These are phyloP conservation scores for Aphrocallistes beatrix DNA, from an alignment of 37 sponge, comb jelly and placozoan genomes.

Conservation along the genomic window DNA sequence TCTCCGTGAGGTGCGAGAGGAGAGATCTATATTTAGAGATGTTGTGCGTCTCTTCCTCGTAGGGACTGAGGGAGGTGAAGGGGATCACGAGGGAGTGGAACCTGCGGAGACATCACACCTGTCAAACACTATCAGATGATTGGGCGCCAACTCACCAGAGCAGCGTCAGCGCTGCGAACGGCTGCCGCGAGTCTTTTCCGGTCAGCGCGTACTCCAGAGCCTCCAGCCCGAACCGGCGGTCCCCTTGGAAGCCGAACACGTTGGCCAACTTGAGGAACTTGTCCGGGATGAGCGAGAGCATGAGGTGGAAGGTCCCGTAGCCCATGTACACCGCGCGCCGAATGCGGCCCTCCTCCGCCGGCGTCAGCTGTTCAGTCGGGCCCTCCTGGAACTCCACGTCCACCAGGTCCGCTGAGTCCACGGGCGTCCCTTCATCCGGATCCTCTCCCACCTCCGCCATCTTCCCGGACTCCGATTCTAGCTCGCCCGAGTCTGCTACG, in stretches of 20 bases:
- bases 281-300: slow-evolving; percentile 86
- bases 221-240: slow-evolving; percentile 59
- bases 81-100: not conserved
- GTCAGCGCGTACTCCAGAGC: slow-evolving; percentile 56
- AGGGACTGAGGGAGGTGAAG: not conserved
- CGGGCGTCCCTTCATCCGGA: not conserved
- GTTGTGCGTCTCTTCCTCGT: not conserved
- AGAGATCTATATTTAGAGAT: not conserved
- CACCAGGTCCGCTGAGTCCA: not conserved
- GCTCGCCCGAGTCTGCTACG: not conserved
- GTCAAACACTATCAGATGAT: not conserved
- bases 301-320: slow-evolving; percentile 79
- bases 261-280: slow-evolving; percentile 82
- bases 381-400: not conserved
- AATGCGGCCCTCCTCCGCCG: slow-evolving; percentile 25
- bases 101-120: not conserved
- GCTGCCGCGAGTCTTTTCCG: slow-evolving; percentile 75
- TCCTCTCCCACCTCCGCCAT: not conserved
- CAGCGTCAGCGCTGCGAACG: slow-evolving; percentile 40
- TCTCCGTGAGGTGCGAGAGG: not conserved
- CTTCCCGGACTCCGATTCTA: not conserved
- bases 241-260: slow-evolving; percentile 85
- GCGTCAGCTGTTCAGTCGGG: slow-evolving; percentile 8
- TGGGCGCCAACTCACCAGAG: not conserved
- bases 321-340: slow-evolving; percentile 71